These are phyloP conservation scores for Hypanus sabinus DNA, from an alignment of 2,113 vertebrate genomes.

Conservation along the genomic window DNA sequence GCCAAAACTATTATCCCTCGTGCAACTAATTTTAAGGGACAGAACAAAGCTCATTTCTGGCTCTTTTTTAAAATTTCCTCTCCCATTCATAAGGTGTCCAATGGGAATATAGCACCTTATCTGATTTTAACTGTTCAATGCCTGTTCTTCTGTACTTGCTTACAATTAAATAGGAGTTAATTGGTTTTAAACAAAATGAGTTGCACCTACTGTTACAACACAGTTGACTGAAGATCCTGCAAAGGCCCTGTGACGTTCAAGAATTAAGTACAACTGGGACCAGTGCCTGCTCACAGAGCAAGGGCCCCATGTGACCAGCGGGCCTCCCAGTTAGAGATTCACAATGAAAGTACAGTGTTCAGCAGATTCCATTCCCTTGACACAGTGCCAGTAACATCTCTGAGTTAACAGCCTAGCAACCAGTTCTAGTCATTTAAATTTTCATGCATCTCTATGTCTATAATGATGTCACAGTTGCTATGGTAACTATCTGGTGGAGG, in stretches of 20 bases:
- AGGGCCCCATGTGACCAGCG: background rate
- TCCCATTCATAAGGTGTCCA: background rate
- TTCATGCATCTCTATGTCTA: conserved; percentile 74
- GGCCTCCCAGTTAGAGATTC: background rate
- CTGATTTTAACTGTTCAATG: background rate
- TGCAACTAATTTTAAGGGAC: background rate
- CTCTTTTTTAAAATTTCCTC: background rate
- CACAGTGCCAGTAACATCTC: conserved; percentile 63
- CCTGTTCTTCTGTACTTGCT: background rate
- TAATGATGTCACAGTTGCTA: conserved; percentile 71
- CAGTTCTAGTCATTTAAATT: conserved; percentile 63
- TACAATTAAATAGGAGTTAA: background rate
- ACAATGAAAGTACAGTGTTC: conserved; percentile 51
- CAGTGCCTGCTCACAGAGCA: background rate
- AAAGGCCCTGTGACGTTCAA: background rate
- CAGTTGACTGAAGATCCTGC: background rate
- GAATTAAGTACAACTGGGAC: background rate
- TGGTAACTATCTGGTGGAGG: conserved; percentile 70
- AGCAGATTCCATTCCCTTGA: conserved; percentile 57
- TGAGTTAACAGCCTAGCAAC: conserved; percentile 73
- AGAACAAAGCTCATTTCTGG: background rate
- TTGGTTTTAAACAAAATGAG: background rate
- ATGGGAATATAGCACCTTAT: background rate
- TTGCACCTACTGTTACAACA: background rate
- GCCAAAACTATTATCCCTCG: background rate